Evolutionary conservation across 1,140 invertebrate species (phyloP).

Genomic region (Calosoma granatense): DNA sequence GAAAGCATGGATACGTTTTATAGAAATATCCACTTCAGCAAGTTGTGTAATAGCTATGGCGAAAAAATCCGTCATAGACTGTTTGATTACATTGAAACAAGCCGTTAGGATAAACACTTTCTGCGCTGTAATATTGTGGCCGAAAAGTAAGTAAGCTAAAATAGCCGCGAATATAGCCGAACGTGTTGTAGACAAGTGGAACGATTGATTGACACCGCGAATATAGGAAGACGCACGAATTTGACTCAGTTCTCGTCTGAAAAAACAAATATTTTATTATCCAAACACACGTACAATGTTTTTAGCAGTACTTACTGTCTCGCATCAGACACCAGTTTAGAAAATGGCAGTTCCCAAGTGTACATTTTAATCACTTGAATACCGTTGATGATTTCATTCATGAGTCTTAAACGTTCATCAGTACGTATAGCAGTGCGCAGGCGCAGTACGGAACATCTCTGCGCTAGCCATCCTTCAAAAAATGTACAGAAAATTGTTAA

Average conservation of each 20-base stretch:
- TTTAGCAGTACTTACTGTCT: constrained; percentile 53
- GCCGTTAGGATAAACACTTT: constrained; percentile 60
- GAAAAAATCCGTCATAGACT: constrained; percentile 59
- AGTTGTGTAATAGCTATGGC: constrained; percentile 43
- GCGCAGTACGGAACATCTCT: constrained; percentile 30
- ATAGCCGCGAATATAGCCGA: constrained; percentile 67
- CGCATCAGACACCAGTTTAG: constrained; percentile 49
- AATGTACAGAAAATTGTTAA: not conserved
- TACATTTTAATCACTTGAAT: constrained; percentile 84
- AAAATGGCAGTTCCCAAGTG: constrained; percentile 78
- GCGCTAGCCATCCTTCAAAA: constrained; percentile 1
- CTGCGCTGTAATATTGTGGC: constrained; percentile 52
- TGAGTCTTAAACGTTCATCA: constrained; percentile 62
- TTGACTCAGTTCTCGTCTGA: constrained; percentile 50
- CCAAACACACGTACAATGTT: constrained; percentile 41
- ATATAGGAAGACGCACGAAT: constrained; percentile 55
- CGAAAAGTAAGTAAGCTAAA: constrained; percentile 55
- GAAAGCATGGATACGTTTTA: constrained; percentile 51
- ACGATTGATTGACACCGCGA: constrained; percentile 55
- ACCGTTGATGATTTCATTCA: constrained; percentile 71
- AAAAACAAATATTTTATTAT: constrained; percentile 16
- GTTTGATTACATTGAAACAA: constrained; percentile 55
- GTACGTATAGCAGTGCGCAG: constrained; percentile 51
- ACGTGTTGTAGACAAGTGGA: constrained; percentile 57
- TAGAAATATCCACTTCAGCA: constrained; percentile 51